These are phyloP conservation scores for Sipha flava DNA, from an alignment of 1,140 invertebrate species.

Conservation along the genomic window DNA sequence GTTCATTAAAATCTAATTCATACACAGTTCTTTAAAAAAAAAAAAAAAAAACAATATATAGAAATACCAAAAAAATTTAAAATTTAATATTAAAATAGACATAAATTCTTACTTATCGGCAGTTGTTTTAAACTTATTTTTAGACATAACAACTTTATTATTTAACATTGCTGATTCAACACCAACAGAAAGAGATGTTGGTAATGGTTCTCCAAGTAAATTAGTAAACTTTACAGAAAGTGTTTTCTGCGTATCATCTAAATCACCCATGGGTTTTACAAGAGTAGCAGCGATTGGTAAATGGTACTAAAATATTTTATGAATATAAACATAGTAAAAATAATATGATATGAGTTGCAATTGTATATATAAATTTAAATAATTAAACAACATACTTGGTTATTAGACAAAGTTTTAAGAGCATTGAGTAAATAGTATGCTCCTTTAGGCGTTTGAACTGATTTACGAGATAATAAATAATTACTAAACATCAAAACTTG, in stretches of 20 bases:
- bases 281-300: conserved; percentile 21
- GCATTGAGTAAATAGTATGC: conserved; percentile 70
- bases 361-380: background rate
- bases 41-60: background rate
- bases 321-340: background rate
- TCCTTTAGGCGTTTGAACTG: conserved; percentile 76
- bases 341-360: background rate
- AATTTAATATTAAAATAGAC: background rate
- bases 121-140: conserved; percentile 51
- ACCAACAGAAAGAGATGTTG: conserved; percentile 54
- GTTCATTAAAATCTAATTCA: conserved; percentile 68
- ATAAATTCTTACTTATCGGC: conserved; percentile 45
- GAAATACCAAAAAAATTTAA: background rate
- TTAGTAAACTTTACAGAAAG: conserved; percentile 53
- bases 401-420: conserved; percentile 58
- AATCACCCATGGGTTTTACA: conserved; percentile 12
- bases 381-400: conserved; percentile 48
- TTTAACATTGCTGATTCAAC: conserved; percentile 66
- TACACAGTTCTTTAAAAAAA: conserved; percentile 54
- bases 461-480: conserved; percentile 82
- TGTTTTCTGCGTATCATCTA: conserved; percentile 23
- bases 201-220: conserved; percentile 67
- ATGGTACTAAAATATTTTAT: background rate
- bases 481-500: conserved; percentile 85
- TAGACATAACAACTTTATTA: conserved; percentile 65